Conservation (phyloP, 2,113 vertebrate species). For the Esox niger region DNA sequence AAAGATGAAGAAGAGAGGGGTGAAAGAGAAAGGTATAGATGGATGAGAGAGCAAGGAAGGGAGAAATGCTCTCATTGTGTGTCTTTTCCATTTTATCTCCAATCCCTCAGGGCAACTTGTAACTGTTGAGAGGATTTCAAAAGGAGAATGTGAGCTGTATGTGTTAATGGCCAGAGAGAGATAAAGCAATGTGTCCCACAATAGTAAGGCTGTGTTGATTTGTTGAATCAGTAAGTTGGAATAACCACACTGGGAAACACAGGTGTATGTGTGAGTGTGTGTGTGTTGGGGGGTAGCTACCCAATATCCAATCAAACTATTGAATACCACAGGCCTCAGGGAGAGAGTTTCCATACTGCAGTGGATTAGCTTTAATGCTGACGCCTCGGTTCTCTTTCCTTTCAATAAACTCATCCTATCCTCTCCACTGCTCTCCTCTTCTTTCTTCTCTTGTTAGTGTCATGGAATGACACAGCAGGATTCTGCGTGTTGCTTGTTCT, state of each 20-base stretch:
- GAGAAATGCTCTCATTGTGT: neutral
- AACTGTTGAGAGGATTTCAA: neutral
- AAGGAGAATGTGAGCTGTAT: neutral
- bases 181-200: too few species aligned
- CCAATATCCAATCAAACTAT: conserved; percentile 34
- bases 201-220: too few species aligned
- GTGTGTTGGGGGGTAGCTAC: too few species aligned
- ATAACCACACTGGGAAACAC: too few species aligned
- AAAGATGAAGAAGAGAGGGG: neutral
- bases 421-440: neutral
- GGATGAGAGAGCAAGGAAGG: neutral
- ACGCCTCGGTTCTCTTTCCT: conserved; percentile 61
- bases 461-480: conserved; percentile 50
- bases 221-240: too few species aligned
- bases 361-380: conserved; percentile 67
- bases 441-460: neutral
- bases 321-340: conserved; percentile 56
- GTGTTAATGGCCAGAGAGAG: neutral
- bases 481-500: conserved; percentile 49
- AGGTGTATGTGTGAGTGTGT: too few species aligned
- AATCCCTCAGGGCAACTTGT: too few species aligned
- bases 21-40: neutral
- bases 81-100: neutral
- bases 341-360: conserved; percentile 60
- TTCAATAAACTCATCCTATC: conserved; percentile 57